phyloP scores from a whole-genome alignment of 2,113 vertebrate genomes.

The Dasypus novemcinctus region DNA sequence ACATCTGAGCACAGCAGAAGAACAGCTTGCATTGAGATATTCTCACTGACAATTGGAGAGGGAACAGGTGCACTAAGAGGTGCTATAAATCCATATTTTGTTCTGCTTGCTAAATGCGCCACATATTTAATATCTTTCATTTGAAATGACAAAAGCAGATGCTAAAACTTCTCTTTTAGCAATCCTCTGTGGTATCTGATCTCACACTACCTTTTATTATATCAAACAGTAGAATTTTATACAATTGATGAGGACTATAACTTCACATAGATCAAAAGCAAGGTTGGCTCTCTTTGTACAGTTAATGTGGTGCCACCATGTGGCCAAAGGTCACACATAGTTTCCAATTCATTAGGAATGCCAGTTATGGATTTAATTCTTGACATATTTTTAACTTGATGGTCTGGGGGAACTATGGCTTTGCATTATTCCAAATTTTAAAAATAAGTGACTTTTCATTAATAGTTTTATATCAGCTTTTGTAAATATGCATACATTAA shows the following conservation, averaged over 20 bases:
- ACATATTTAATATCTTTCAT: not conserved
- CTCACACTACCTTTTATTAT: not conserved
- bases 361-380: no score
- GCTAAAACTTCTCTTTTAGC: not conserved
- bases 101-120: not conserved
- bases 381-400: no score
- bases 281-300: no score
- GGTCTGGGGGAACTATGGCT: no score
- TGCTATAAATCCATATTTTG: no score
- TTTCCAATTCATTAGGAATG: not conserved
- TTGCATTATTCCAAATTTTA: no score
- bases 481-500: not conserved
- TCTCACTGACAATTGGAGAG: no score
- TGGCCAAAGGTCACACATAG: not conserved
- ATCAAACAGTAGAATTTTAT: no score
- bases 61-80: no score
- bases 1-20: not conserved
- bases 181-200: not conserved
- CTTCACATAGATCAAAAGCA: no score
- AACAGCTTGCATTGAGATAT: not conserved
- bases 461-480: not conserved
- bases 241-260: no score
- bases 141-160: not conserved
- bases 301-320: not conserved
- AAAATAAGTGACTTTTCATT: not conserved